Evolutionary conservation across 2,797 vertebrate species (phyloP), one percentile per base, ranked within the genome.

Genomic region (Hoplostethus atlanticus): DNA sequence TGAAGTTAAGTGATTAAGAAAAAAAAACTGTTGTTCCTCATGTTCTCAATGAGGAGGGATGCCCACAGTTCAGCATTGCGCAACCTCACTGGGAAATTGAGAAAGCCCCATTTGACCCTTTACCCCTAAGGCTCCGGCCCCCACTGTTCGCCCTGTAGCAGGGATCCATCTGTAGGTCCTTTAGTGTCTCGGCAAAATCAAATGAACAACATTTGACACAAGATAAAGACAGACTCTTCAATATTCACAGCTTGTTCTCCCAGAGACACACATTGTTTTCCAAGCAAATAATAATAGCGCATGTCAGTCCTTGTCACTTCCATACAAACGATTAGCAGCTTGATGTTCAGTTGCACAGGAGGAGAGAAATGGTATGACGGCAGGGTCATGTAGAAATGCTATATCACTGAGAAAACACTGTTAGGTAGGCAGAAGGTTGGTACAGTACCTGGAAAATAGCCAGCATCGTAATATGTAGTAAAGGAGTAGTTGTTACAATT

Each of bases 171-270:
- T 81, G 75, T 81, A 91, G 91, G 91, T 91, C 90, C 89, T 74
- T 87, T 89, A 73, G 90, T 91, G 88, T 91, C 91, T 84, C 86
- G 68, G 64, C 84, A 90, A 94, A 84, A 88, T 86, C 81, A 89
- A 93, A 93, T 87, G 82, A 91, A 94, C 86, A 89, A 94, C 90
- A 91, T 90, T 85, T 84, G 88, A 91, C 88, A 93, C 91, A 71
- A 87, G 81, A 90, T 92, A 94, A 88, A 92, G 91, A 94, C 91
- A 91, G 75, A 91, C 89, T 82, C 84, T 67, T 91, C 80, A 77
- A 84, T 92, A 92, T 90, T 93, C 91, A 93, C 91, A 92, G 91
- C 86, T 93, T 93, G 83, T 85, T 85, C 87, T 85, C 84, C 76
- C 80, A 77, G 75, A 87, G 76, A 90, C 65, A 8, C 68, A 71